Evolutionary conservation across 2,113 vertebrate species (phyloP).

Genomic region (Collichthys lucidus): DNA sequence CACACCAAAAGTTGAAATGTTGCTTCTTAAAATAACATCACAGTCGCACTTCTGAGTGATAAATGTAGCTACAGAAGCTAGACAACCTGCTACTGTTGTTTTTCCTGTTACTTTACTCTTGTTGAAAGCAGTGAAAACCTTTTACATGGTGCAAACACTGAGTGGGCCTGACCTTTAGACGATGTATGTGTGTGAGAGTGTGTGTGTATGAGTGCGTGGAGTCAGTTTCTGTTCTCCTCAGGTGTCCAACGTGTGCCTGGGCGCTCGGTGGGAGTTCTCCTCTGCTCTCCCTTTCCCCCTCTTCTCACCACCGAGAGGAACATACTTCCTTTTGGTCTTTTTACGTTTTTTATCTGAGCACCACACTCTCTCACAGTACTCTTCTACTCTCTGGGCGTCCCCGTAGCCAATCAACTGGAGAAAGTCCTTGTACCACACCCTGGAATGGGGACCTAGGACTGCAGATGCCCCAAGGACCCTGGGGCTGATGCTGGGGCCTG

Average conservation of each 20-base stretch:
- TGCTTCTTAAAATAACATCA: conserved; percentile 33
- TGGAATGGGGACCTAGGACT: conserved; percentile 79
- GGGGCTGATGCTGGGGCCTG: conserved; percentile 76
- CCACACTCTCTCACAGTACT: conserved; percentile 98
- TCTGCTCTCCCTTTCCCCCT: conserved; percentile 81
- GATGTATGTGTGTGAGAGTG: conserved; percentile 14
- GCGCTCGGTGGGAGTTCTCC: conserved; percentile 87
- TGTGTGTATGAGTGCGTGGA: background rate
- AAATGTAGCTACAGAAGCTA: conserved; percentile 35
- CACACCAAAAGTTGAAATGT: conserved; percentile 1
- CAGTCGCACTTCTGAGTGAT: conserved; percentile 17
- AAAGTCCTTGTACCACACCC: conserved; percentile 97
- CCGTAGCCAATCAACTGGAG: conserved; percentile 95
- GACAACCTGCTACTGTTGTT: conserved; percentile 45
- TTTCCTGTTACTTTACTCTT: conserved; percentile 37
- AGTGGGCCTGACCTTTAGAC: conserved; percentile 58
- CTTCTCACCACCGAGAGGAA: conserved; percentile 84
- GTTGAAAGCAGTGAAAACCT: conserved; percentile 56
- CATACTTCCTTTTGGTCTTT: conserved; percentile 91
- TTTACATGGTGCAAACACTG: conserved; percentile 60
- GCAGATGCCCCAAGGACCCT: conserved; percentile 83
- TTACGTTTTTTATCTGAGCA: conserved; percentile 92
- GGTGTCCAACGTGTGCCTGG: conserved; percentile 87
- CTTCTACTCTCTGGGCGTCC: conserved; percentile 93
- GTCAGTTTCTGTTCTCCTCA: conserved; percentile 72